phyloP scores from a whole-genome alignment of 1,140 invertebrate species.

The Drosophila mojavensis region DNA sequence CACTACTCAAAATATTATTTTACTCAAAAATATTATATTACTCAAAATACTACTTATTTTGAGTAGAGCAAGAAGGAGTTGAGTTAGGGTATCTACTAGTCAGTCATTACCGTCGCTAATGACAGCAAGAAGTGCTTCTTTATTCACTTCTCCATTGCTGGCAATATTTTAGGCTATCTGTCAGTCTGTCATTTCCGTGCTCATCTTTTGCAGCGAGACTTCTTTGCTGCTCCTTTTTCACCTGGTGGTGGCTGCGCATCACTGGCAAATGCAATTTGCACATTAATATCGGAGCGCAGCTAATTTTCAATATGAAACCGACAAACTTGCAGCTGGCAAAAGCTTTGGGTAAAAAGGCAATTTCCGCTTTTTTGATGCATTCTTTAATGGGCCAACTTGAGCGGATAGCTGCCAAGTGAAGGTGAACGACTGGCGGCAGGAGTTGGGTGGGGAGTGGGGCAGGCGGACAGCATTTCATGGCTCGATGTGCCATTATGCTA shows the following conservation, averaged over 20 bases:
- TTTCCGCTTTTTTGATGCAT: conserved; percentile 61
- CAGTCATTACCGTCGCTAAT: no score
- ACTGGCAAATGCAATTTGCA: conserved; percentile 51
- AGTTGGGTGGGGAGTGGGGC: neutral
- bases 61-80: no score
- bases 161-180: neutral
- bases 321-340: conserved; percentile 49
- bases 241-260: conserved; percentile 38
- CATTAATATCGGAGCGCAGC: conserved; percentile 60
- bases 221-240: conserved; percentile 8
- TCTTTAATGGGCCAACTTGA: conserved; percentile 46
- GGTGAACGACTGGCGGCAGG: neutral
- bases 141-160: no score
- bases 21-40: no score
- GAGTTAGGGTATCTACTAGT: no score
- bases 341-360: conserved; percentile 64
- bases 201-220: neutral
- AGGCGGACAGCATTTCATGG: neutral
- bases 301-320: conserved; percentile 70
- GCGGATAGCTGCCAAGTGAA: conserved; percentile 20
- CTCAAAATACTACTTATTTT: no score
- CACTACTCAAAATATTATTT: no score
- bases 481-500: conserved; percentile 62
- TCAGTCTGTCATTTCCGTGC: neutral
- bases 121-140: no score